Evolutionary conservation across 2,797 vertebrate genomes (phyloP).

Genomic region (Tiaroga cobitis): DNA sequence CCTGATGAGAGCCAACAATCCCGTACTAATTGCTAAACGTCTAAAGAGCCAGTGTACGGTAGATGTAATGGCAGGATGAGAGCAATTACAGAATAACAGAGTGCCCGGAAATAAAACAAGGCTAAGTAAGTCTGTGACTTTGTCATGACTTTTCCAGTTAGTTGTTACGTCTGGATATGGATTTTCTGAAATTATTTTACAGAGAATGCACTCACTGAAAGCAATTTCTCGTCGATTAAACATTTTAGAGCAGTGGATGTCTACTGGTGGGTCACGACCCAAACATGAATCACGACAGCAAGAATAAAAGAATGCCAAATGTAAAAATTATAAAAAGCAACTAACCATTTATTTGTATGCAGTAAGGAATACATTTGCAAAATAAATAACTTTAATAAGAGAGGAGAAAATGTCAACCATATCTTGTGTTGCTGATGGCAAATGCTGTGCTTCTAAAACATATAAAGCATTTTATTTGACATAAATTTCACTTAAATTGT

Average conservation of each 20-base stretch:
- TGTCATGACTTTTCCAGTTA: slow-evolving; percentile 1
- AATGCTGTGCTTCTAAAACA: not conserved
- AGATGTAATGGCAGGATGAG: slow-evolving; percentile 43
- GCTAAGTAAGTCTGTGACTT: slow-evolving; percentile 1
- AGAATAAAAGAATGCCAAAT: not conserved
- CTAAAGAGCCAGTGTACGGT: slow-evolving; percentile 18
- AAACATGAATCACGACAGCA: not conserved
- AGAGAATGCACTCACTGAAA: not conserved
- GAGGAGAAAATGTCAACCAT: not conserved
- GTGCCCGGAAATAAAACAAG: slow-evolving; percentile 32
- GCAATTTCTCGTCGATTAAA: not conserved
- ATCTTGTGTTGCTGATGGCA: not conserved
- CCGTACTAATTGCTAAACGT: slow-evolving; percentile 48
- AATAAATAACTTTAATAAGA: not conserved
- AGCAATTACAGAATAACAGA: slow-evolving; percentile 29
- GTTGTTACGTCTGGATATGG: not conserved
- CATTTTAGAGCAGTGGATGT: not conserved
- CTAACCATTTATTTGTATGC: not conserved
- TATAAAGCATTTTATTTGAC: not conserved
- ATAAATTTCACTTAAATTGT: not conserved
- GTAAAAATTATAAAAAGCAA: slow-evolving; percentile 2
- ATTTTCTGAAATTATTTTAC: not conserved
- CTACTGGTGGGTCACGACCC: not conserved
- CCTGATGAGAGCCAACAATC: slow-evolving; percentile 50
- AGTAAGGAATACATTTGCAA: not conserved